Conservation (phyloP, 2,797 vertebrate genomes). For the Coregonus suidteri region DNA sequence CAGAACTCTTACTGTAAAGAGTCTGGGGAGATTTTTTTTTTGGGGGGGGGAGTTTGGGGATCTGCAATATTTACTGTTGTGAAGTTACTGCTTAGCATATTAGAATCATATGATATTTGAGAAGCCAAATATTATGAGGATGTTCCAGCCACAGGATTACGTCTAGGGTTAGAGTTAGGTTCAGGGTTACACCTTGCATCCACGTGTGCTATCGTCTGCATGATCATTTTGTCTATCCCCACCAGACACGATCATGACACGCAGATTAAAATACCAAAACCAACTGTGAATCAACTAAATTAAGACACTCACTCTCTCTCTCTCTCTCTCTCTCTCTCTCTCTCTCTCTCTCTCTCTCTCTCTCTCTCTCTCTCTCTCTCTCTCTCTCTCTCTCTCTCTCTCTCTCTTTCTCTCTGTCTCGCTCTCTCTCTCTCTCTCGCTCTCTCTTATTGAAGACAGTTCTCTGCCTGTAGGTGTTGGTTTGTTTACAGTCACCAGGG, state of each 20-base stretch:
- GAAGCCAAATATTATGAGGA: no score
- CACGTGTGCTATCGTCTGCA: no score
- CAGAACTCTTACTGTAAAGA: slow-evolving; percentile 47
- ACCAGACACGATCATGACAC: no score
- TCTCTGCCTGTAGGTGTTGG: slow-evolving; percentile 15
- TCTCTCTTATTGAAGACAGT: slow-evolving; percentile 34
- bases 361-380: slow-evolving; percentile 6
- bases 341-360: not conserved
- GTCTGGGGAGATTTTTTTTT: slow-evolving; percentile 44
- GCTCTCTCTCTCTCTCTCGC: slow-evolving; percentile 5
- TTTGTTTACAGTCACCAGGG: slow-evolving; percentile 29
- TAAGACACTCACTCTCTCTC: not conserved
- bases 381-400: not conserved
- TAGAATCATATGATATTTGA: not conserved
- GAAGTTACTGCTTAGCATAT: slow-evolving; percentile 35
- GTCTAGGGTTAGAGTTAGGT: not conserved
- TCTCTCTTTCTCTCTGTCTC: no score
- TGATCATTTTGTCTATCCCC: no score
- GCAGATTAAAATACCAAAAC: no score
- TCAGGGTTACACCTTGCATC: no score
- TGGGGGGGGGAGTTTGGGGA: slow-evolving; percentile 32
- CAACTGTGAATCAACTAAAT: no score
- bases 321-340: no score
- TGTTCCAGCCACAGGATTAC: no score
- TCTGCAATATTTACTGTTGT: slow-evolving; percentile 43